These are phyloP conservation scores for Epizoanthus fatuus DNA, from an alignment of 92 coral and sea anemone genomes.

Conservation along the genomic window DNA sequence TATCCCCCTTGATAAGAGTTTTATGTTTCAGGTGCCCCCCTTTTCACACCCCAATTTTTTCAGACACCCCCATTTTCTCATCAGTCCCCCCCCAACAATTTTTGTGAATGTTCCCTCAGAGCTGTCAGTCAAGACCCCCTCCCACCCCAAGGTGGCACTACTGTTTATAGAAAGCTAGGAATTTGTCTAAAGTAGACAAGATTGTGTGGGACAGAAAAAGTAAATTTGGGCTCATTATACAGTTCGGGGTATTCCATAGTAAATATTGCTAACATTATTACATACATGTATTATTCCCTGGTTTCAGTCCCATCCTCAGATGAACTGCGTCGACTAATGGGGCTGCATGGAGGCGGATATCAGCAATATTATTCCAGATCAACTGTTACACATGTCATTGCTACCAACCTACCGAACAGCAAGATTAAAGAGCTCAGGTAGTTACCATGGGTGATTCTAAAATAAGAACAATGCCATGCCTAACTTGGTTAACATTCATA, in stretches of 20 bases:
- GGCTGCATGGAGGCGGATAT: slow-evolving; percentile 88
- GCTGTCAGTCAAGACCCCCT: no score
- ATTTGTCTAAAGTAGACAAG: no score
- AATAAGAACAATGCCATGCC: not conserved
- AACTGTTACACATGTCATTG: slow-evolving; percentile 93
- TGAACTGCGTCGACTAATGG: slow-evolving; percentile 85
- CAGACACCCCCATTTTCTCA: no score
- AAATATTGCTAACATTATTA: not conserved
- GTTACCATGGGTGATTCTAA: not conserved
- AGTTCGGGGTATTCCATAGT: not conserved
- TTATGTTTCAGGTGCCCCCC: no score
- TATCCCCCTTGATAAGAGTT: no score
- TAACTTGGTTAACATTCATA: not conserved
- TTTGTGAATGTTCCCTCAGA: no score
- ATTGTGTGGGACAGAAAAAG: no score
- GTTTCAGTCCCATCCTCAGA: slow-evolving; percentile 93
- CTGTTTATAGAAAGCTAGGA: no score
- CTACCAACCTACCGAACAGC: slow-evolving; percentile 96
- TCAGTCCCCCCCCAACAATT: no score
- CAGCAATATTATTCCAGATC: slow-evolving; percentile 90
- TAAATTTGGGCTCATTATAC: no score
- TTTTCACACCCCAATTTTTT: no score
- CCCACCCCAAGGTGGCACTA: no score
- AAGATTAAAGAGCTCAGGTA: slow-evolving; percentile 93
- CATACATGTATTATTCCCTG: not conserved